A percentile compares a stretch with the other conserved stretches of the same genome.
Evolutionary conservation across 2,113 vertebrate species (phyloP).

Genomic region (Leiothrix lutea): DNA sequence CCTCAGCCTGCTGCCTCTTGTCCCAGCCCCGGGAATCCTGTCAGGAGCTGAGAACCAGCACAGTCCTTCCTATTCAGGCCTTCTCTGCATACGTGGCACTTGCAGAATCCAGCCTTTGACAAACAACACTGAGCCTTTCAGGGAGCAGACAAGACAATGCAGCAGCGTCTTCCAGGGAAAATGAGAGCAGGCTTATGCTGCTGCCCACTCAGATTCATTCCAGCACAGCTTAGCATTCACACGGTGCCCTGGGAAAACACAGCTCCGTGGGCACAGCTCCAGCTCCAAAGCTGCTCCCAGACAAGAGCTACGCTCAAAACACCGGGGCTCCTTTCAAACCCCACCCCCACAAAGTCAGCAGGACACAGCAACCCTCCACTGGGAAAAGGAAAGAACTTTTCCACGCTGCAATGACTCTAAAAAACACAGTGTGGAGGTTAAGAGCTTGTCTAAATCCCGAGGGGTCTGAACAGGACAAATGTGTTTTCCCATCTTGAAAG

Average conservation of each 20-base stretch:
- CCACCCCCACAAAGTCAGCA: background rate
- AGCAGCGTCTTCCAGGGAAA: conserved; percentile 57
- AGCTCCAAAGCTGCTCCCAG: conserved; percentile 1
- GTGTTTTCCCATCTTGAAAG: background rate
- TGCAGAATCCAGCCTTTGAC: conserved; percentile 36
- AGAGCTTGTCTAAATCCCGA: background rate
- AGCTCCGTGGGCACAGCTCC: background rate
- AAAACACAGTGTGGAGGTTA: background rate
- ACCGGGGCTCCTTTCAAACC: background rate
- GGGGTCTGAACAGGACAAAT: background rate
- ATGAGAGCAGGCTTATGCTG: conserved; percentile 12
- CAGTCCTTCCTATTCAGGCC: background rate
- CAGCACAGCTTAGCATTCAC: conserved; percentile 40
- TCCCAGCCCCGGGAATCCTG: background rate
- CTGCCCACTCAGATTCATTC: conserved; percentile 38
- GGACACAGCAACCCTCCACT: background rate
- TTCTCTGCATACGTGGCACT: conserved; percentile 32
- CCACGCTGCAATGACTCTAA: background rate
- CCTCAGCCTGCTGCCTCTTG: background rate
- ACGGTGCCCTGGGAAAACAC: conserved; percentile 34
- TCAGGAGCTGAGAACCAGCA: conserved; percentile 7
- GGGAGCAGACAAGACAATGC: conserved; percentile 39
- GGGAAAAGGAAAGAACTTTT: background rate
- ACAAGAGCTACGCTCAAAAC: background rate
- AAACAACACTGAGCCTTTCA: conserved; percentile 57